These are phyloP conservation scores for Sinhomidia bicolor DNA, from an alignment of 2,888 invertebrate genomes.

Conservation along the genomic window DNA sequence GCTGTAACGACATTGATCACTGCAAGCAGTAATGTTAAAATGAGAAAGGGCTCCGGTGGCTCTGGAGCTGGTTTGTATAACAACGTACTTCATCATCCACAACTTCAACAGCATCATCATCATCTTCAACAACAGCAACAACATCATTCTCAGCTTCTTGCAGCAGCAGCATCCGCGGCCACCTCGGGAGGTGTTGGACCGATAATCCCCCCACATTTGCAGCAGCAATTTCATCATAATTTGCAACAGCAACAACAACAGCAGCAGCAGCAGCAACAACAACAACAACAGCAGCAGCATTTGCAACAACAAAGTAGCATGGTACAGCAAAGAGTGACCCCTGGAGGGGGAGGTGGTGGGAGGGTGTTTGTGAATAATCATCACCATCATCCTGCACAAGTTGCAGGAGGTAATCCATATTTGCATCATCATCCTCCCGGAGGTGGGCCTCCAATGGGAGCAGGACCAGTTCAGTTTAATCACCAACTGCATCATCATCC, in stretches of 20 bases:
- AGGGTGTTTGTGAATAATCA: conserved; percentile 25
- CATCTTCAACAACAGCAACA: conserved; percentile 58
- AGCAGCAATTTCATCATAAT: background rate
- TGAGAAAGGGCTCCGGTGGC: conserved; percentile 73
- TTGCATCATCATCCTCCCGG: conserved; percentile 33
- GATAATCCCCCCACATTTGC: conserved; percentile 2
- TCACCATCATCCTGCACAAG: conserved; percentile 57
- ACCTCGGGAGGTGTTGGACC: background rate
- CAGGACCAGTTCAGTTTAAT: background rate
- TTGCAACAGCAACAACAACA: conserved; percentile 26
- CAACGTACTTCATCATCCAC: conserved; percentile 46
- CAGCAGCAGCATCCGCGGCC: background rate
- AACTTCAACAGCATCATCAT: conserved; percentile 48
- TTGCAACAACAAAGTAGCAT: conserved; percentile 45
- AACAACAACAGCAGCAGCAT: conserved; percentile 50
- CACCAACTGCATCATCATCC: conserved; percentile 17
- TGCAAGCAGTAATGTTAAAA: conserved; percentile 58
- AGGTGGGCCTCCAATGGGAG: background rate
- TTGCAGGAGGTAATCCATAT: conserved; percentile 27
- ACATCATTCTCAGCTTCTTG: no score
- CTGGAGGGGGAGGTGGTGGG: background rate
- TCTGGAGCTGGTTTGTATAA: conserved; percentile 49
- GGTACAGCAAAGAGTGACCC: background rate
- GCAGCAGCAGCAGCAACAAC: conserved; percentile 21
- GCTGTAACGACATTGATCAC: background rate